Evolutionary conservation across 2,888 invertebrate species (phyloP).

Genomic region (Hypomecis punctinalis): DNA sequence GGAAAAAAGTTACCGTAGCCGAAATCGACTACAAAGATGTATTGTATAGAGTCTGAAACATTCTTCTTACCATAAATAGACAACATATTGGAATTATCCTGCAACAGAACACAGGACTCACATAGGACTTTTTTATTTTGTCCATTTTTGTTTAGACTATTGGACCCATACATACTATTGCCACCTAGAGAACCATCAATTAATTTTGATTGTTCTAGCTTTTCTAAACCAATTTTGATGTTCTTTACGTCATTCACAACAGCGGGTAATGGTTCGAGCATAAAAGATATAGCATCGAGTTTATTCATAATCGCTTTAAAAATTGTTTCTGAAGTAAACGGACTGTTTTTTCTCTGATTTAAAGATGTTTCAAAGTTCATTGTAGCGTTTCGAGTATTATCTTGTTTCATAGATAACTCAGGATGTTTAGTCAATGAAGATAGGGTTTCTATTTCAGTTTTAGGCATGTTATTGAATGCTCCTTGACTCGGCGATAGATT

Average conservation of each 20-base stretch:
- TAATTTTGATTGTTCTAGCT: slow-evolving; percentile 2
- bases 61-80: slow-evolving; percentile 5
- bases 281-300: slow-evolving; percentile 2
- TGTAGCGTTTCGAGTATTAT: not conserved
- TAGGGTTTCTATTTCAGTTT: no score
- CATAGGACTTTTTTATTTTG: not conserved
- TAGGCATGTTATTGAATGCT: no score
- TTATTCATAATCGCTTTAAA: slow-evolving; percentile 1
- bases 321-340: not conserved
- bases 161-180: not conserved
- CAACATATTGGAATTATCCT: not conserved
- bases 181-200: not conserved
- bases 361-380: not conserved
- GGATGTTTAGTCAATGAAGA: no score
- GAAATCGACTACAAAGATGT: no score
- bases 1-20: no score
- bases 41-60: no score
- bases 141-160: not conserved
- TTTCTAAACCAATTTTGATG: slow-evolving; percentile 13
- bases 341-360: not conserved
- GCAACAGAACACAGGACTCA: not conserved
- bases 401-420: not conserved
- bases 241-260: slow-evolving; percentile 17
- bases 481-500: no score
- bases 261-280: slow-evolving; percentile 13